Percentiles rank a stretch among this genome's conserved stretches.
Evolutionary conservation across 2,888 invertebrate genomes (phyloP).

Genomic region (Cryptosula pallasiana): DNA sequence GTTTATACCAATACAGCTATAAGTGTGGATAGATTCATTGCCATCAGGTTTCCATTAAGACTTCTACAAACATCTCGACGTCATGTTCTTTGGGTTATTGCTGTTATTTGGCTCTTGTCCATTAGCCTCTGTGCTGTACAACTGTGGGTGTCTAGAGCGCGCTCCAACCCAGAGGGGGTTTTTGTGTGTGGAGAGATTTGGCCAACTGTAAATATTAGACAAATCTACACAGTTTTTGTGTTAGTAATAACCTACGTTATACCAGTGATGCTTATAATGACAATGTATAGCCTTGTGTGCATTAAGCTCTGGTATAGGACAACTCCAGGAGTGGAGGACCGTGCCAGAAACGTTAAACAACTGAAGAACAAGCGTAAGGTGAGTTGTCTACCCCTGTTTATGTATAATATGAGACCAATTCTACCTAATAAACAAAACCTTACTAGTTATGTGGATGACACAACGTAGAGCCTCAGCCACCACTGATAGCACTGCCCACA

Average conservation of each 20-base stretch:
- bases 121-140: constrained; percentile 49
- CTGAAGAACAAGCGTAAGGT: constrained; percentile 54
- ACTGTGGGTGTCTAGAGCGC: constrained; percentile 40
- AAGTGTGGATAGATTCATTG: constrained; percentile 55
- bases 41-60: constrained; percentile 42
- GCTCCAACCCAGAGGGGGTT: constrained; percentile 25
- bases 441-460: too few species aligned
- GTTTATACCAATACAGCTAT: constrained; percentile 56
- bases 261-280: constrained; percentile 52
- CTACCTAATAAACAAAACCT: too few species aligned
- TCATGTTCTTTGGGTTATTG: constrained; percentile 49
- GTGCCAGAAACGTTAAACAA: constrained; percentile 51
- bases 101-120: constrained; percentile 53
- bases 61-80: constrained; percentile 44
- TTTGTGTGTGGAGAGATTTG: constrained; percentile 36
- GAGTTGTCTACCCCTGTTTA: constrained; percentile 24
- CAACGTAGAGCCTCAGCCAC: too few species aligned
- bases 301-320: constrained; percentile 53
- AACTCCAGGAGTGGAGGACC: constrained; percentile 55
- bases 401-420: too few species aligned
- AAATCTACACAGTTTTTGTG: constrained; percentile 40
- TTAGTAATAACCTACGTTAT: constrained; percentile 45
- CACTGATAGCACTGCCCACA: too few species aligned
- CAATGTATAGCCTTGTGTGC: constrained; percentile 54
- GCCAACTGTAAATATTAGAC: constrained; percentile 34